Evolutionary conservation across 2,113 vertebrate species (phyloP), one percentile per base, ranked within the genome.

Genomic region (Ia io): DNA sequence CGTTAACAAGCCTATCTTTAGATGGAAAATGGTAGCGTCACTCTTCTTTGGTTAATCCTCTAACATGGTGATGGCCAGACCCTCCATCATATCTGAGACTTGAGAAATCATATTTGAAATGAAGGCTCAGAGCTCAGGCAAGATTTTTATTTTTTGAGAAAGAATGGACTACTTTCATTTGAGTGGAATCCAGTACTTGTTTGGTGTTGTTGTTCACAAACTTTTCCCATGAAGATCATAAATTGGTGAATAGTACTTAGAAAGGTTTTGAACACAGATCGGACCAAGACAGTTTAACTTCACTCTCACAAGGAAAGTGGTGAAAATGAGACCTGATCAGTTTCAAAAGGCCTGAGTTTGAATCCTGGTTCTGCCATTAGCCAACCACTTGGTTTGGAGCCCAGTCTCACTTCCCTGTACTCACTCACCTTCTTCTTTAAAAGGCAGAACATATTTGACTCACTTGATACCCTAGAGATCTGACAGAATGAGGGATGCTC

Each of bases 301-400:
- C 10, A 61, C 32, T 95, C 9, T 70, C 4, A 59, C 8, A 30
- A 3, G 30, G 14, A 20, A 88, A 87, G 3, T 59, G 17, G 23
- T 13, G 7, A 42, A 69, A 84, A 79, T 22, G 5, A 65, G 16
- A 59, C 7, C 42, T 91, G 70, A 59, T 80, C 53, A 63, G 6
- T 93, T 95, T 92, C 9, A 23, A 71, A 91, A 44, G 14, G 3
- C 9, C n/a, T 5, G 23, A 71, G 3, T 56, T 88, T 67, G 25
- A 92, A 61, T n/a, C 28, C 17, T 67, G 7, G 6, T 63, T 89
- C 7, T 59, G 2, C 11, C 35, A 77, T 67, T 90, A 82, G 44
- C 17, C 23, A 70, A 47, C 0, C 6, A 9, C n/a, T 3, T 61
- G 1, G 2, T 22, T 11, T 65, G 9, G 9, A 28, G 49, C 8